Conservation (phyloP, 2,113 vertebrate genomes). For the Mus spicilegus region DNA sequence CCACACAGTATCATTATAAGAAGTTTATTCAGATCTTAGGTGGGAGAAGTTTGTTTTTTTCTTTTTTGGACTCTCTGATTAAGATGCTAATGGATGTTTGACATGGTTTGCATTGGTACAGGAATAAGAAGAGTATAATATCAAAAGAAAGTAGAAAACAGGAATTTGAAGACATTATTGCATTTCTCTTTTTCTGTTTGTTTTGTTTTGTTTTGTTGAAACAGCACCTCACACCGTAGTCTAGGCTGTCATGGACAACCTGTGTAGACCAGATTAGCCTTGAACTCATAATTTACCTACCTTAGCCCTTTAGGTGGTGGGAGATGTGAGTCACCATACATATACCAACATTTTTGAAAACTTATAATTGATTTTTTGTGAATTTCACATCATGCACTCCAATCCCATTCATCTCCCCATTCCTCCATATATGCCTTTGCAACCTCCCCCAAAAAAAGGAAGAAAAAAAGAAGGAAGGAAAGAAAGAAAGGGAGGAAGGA, state of each 20-base stretch:
- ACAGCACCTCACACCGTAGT: neutral
- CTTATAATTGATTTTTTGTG: neutral
- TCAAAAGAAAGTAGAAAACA: slow-evolving; percentile 7
- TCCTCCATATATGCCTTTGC: neutral
- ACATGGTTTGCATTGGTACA: neutral
- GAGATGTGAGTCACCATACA: neutral
- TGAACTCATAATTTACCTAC: neutral
- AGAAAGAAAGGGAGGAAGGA: too few species aligned
- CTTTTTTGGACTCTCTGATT: slow-evolving; percentile 40
- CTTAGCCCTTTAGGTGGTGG: neutral
- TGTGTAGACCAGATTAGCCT: neutral
- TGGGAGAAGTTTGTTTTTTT: slow-evolving; percentile 43
- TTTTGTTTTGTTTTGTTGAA: neutral
- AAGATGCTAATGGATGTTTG: slow-evolving; percentile 21
- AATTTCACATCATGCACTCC: neutral
- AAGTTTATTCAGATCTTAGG: neutral
- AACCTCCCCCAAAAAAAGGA: neutral
- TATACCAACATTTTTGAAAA: neutral
- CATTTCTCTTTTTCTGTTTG: neutral
- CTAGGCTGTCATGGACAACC: neutral
- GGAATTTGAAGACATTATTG: neutral
- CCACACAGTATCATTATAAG: neutral
- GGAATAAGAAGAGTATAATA: slow-evolving; percentile 19
- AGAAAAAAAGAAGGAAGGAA: too few species aligned
- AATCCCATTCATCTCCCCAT: neutral